Evolutionary conservation across 2,113 vertebrate species (phyloP), one percentile per base, ranked within the genome.

Genomic region (Nansenia antarctica): DNA sequence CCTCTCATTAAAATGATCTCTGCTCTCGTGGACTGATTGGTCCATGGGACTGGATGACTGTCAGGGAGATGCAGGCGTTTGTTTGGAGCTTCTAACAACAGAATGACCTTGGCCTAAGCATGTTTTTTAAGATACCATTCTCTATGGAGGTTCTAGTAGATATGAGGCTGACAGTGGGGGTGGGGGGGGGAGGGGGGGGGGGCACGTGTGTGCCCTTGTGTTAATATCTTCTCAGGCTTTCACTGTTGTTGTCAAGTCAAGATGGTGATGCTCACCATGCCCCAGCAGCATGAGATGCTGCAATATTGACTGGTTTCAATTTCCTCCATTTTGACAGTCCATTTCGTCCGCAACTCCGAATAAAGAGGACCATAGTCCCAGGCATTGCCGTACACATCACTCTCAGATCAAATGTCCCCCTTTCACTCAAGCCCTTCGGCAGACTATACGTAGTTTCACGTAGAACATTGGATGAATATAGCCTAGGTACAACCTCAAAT

Each of bases 221-320:
- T 59, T 42, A 3, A 20, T 47, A 34, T 29, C 18, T 62, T 18
- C 42, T 69, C 37, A 55, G 15, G 27, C 76, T 67, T 42, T 45
- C 62, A 57, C 62, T 70, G 35, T 55, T 32, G 62, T 79, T 57
- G 65, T 47, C 76, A 73, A 71, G 45, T 67, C 45, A 59, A 77
- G 81, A 79, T 69, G 42, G 76, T n/a, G 24, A 32, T 72, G 54
- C 5, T 70, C 76, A 74, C 73, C 67, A 73, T 62, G 26, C 52
- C 14, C n/a, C 31, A 26, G 65, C 54, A 18, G 62, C 57, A 76
- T 5, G 35, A 32, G 75, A 81, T 58, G 69, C n/a, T 60, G 27
- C 30, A 12, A 54, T 78, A 80, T 75, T 32, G 82, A 82, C 77
- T 65, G 77, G 77, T 84, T 86, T 86, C 85, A 77, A 81, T 90